Base-by-base conservation (phyloP, 2,113 vertebrate genomes). In the Leptobrachium leishanense region DNA sequence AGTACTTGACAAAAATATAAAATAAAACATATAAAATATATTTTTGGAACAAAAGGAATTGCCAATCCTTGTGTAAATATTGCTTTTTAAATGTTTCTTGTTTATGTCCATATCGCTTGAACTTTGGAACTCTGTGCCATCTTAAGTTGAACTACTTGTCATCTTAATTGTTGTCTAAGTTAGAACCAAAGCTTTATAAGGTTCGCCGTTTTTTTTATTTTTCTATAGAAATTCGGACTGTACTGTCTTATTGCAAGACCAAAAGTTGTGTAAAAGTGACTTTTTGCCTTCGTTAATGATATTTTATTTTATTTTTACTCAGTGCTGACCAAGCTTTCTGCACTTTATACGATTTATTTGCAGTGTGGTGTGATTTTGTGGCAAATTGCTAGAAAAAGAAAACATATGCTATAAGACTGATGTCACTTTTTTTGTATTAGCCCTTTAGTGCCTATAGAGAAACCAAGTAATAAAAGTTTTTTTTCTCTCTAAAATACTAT, bases 1-100 rank as follows among this genome's bases (percentile, higher is more conserved):
- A 94, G 92, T 93, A 94, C 93, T 94, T 94, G 91, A 93, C 88
- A 90, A 85, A 90, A 92, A 92, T 89, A 90, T 88, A 88, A 88
- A 88, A 91, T 86, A 91, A 93, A 91, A 87, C 87, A 90, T 90
- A 89, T 91, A 90, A 80, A 89, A 90, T 92, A 92, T 92, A 92
- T 94, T 92, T 93, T 93, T 93, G 92, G 90, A 90, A 92, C 84
- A 86, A 91, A 88, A 88, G 81, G 87, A 90, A 91, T 87, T 83
- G 55, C 85, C 85, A 87, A 87, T 88, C 54, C 42, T 74, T 89
- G 87, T 89, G 84, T 89, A 91, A 84, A 81, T 91, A 86, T 62
- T 85, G 87, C 84, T 89, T 92, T 84, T 86, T 90, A 83, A 80
- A 80, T 80, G 55, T 59, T 50, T 63, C 54, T 68, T 77, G 66